Conservation (phyloP, 2,888 invertebrate species). For the Gymnoscelis rufifasciata region DNA sequence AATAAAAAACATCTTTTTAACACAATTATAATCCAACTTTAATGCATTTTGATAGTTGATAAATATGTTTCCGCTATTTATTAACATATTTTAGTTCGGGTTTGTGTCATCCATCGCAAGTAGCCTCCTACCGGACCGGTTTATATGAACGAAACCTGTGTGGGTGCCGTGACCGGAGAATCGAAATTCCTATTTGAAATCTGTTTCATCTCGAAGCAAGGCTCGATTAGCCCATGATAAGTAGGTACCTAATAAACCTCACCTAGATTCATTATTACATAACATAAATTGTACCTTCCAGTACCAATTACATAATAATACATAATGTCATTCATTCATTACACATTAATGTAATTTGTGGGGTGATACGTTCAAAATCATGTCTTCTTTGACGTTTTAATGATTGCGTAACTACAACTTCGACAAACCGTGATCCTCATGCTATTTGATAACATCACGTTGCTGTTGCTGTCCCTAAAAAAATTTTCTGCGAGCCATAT, state of each 20-base stretch:
- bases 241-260: not conserved
- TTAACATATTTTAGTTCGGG: conserved; percentile 50
- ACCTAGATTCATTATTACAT: too few relatives aligned
- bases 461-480: too few relatives aligned
- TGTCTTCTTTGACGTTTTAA: too few relatives aligned
- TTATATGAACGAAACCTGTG: conserved; percentile 58
- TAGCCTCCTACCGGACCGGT: conserved; percentile 57
- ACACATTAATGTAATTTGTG: too few relatives aligned
- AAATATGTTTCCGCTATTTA: conserved; percentile 69
- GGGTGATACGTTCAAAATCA: too few relatives aligned
- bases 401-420: conserved; percentile 54
- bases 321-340: too few relatives aligned
- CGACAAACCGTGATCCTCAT: not conserved
- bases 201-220: conserved; percentile 32
- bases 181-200: conserved; percentile 55
- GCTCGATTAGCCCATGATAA: not conserved
- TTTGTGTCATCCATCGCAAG: conserved; percentile 56
- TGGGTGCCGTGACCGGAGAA: conserved; percentile 52
- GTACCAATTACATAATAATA: too few relatives aligned
- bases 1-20: too few relatives aligned
- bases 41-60: conserved; percentile 67
- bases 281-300: too few relatives aligned
- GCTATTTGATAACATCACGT: not conserved
- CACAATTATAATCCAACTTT: too few relatives aligned
- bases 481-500: too few relatives aligned